Evolutionary conservation across 2,888 invertebrate species (phyloP).

Genomic region (Rosalia funebris): DNA sequence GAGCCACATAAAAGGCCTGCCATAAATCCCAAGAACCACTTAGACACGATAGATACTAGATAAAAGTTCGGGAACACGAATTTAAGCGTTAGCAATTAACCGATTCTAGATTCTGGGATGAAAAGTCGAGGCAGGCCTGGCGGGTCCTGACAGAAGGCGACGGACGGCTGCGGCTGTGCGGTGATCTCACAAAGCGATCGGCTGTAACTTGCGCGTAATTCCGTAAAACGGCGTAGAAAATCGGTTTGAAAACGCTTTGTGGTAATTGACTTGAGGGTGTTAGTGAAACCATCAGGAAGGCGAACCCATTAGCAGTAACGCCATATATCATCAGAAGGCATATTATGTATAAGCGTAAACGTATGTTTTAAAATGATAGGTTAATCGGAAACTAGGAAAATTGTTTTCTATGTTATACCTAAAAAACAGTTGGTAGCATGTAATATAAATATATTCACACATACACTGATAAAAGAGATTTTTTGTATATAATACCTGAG

Average conservation of each 20-base stretch:
- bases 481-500: too few relatives aligned
- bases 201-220: slow-evolving; percentile 2
- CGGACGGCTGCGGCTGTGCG: too few relatives aligned
- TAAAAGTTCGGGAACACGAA: slow-evolving; percentile 28
- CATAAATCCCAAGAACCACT: slow-evolving; percentile 5
- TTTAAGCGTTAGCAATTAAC: slow-evolving; percentile 33
- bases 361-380: too few relatives aligned
- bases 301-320: too few relatives aligned
- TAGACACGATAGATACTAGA: slow-evolving; percentile 25
- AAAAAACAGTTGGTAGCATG: too few relatives aligned
- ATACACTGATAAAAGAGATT: too few relatives aligned
- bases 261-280: neutral
- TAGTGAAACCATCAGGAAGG: too few relatives aligned
- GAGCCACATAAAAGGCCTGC: neutral
- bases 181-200: slow-evolving; percentile 27
- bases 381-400: too few relatives aligned
- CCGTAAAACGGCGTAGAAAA: slow-evolving; percentile 13
- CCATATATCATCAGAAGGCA: too few relatives aligned
- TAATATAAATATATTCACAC: too few relatives aligned
- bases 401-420: too few relatives aligned
- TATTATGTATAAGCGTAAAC: too few relatives aligned
- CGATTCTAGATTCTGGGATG: slow-evolving; percentile 7
- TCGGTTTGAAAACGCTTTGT: neutral
- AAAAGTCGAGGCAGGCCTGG: slow-evolving; percentile 26
- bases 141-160: slow-evolving; percentile 31